Conservation (phyloP, 2,888 invertebrate species). For the Dilophus febrilis region DNA sequence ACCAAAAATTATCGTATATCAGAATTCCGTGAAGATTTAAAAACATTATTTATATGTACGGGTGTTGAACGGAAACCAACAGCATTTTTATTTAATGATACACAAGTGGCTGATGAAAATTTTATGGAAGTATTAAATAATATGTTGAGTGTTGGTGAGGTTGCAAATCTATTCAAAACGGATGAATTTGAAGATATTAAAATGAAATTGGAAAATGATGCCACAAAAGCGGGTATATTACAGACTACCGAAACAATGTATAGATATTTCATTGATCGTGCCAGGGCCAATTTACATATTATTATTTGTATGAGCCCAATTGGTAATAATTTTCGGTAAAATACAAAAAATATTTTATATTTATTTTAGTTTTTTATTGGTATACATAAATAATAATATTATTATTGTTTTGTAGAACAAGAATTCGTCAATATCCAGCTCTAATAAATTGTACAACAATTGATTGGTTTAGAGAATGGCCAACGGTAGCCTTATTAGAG, state of each 20-base stretch:
- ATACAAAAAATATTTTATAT: no score
- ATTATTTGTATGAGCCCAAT: slow-evolving; percentile 79
- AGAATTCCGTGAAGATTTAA: slow-evolving; percentile 72
- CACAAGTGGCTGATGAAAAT: slow-evolving; percentile 64
- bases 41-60: slow-evolving; percentile 48
- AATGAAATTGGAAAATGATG: slow-evolving; percentile 19
- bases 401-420: slow-evolving; percentile 35
- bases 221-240: slow-evolving; percentile 26
- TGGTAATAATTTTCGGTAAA: slow-evolving; percentile 51
- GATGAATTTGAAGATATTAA: slow-evolving; percentile 69
- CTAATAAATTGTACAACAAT: slow-evolving; percentile 76
- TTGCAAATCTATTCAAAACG: slow-evolving; percentile 69
- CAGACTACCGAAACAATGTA: slow-evolving; percentile 54
- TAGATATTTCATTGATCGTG: slow-evolving; percentile 58
- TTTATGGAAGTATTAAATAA: slow-evolving; percentile 83
- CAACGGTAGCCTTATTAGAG: slow-evolving; percentile 72
- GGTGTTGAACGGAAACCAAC: slow-evolving; percentile 61
- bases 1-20: slow-evolving; percentile 56
- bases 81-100: slow-evolving; percentile 72
- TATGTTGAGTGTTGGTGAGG: slow-evolving; percentile 72
- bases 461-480: slow-evolving; percentile 85
- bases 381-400: slow-evolving; percentile 4
- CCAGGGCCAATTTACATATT: slow-evolving; percentile 59
- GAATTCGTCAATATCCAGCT: slow-evolving; percentile 75
- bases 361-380: slow-evolving; percentile 19